A percentile compares a stretch with the other conserved stretches of the same genome.
Evolutionary conservation across 1,140 invertebrate species (phyloP).

Genomic region (Scylla paramamosain): DNA sequence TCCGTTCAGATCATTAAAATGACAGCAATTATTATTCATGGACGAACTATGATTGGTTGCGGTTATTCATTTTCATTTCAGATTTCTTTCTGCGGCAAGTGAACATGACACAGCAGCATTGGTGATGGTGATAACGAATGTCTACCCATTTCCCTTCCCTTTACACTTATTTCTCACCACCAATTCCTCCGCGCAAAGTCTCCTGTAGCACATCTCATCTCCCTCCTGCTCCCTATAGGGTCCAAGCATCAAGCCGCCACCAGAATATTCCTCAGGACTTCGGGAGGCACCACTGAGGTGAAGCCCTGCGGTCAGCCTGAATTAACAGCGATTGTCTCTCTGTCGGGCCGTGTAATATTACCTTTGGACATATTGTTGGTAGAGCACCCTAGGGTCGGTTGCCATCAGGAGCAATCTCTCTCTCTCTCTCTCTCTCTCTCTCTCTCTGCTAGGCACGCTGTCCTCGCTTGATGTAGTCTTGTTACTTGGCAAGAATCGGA

Average conservation of each 20-base stretch:
- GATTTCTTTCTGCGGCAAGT: too few species aligned
- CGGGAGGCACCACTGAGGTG: not conserved
- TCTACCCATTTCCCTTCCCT: too few species aligned
- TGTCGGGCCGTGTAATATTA: not conserved
- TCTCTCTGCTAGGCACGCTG: not conserved
- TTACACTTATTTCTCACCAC: too few species aligned
- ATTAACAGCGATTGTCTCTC: not conserved
- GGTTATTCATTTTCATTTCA: too few species aligned
- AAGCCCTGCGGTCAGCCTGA: not conserved
- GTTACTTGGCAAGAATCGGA: not conserved
- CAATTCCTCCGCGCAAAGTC: not conserved
- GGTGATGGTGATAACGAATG: too few species aligned
- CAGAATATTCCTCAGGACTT: not conserved
- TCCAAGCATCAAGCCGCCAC: not conserved
- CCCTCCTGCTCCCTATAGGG: not conserved
- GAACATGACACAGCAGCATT: too few species aligned
- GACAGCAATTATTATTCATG: too few species aligned
- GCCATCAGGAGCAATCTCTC: not conserved
- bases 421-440: not conserved
- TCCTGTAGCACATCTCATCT: not conserved
- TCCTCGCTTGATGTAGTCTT: not conserved
- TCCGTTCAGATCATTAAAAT: too few species aligned
- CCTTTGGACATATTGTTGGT: not conserved
- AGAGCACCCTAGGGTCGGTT: not conserved
- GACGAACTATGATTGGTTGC: too few species aligned